Evolutionary conservation across 2,888 invertebrate genomes (phyloP).

Genomic region (Muscina levida): DNA sequence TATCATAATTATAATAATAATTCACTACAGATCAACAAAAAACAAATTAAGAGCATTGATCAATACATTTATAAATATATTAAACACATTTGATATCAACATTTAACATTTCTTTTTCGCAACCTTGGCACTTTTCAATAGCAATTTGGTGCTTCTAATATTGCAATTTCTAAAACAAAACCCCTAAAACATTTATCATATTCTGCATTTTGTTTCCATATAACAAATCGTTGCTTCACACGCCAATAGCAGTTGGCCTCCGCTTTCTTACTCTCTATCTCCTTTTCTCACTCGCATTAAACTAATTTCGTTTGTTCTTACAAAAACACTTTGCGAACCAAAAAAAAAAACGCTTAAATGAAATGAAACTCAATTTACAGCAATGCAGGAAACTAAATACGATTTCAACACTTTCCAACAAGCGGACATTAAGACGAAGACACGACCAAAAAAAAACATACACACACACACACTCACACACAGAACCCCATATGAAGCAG

Average conservation of each 20-base stretch:
- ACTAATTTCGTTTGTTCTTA: background rate
- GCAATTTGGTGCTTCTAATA: background rate
- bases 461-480: too few relatives aligned
- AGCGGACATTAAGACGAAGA: slow-evolving; percentile 55
- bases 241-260: background rate
- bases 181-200: too few relatives aligned
- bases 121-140: too few relatives aligned
- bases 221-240: background rate
- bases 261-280: too few relatives aligned
- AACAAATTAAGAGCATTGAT: too few relatives aligned
- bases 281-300: background rate
- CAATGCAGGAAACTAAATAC: slow-evolving; percentile 54
- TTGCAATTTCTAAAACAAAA: background rate
- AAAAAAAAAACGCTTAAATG: background rate
- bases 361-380: slow-evolving; percentile 47
- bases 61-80: too few relatives aligned
- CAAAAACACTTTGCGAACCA: background rate
- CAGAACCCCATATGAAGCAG: too few relatives aligned
- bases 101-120: too few relatives aligned
- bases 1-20: too few relatives aligned
- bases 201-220: too few relatives aligned
- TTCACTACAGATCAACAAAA: too few relatives aligned
- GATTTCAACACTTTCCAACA: slow-evolving; percentile 56
- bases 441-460: slow-evolving; percentile 66
- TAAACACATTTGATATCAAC: too few relatives aligned